Evolutionary conservation across 2,797 vertebrate genomes (phyloP).

Genomic region (Trachops cirrhosus): DNA sequence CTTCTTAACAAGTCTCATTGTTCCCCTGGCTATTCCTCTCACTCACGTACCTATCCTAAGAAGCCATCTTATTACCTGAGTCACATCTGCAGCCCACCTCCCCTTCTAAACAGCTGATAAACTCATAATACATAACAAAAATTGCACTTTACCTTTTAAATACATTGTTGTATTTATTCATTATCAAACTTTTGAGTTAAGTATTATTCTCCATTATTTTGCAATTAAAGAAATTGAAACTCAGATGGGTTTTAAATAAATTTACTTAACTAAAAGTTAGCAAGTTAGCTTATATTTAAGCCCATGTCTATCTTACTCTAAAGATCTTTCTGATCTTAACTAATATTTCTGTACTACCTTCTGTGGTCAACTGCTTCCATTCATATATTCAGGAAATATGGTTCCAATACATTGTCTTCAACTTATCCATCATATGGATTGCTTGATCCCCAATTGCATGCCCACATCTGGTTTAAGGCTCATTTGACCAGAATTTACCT

Average conservation of each 20-base stretch:
- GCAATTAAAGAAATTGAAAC: not conserved
- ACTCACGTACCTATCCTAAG: not conserved
- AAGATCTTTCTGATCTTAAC: not conserved
- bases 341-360: not conserved
- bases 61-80: not conserved
- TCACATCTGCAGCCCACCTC: not conserved
- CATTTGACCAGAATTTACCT: not conserved
- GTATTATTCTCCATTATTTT: not conserved
- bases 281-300: not conserved
- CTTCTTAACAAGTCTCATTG: not conserved
- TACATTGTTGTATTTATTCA: not conserved
- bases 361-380: not conserved
- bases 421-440: not conserved
- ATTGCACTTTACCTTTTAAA: not conserved
- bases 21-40: not conserved
- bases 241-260: not conserved
- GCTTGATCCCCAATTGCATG: not conserved
- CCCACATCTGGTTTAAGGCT: not conserved
- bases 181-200: not conserved
- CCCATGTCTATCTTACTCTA: not conserved
- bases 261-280: not conserved
- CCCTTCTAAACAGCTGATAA: not conserved
- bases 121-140: not conserved
- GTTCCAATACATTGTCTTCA: not conserved
- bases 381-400: not conserved